Base-by-base conservation (phyloP, 2,797 vertebrate species). In the Alectoris magna region DNA sequence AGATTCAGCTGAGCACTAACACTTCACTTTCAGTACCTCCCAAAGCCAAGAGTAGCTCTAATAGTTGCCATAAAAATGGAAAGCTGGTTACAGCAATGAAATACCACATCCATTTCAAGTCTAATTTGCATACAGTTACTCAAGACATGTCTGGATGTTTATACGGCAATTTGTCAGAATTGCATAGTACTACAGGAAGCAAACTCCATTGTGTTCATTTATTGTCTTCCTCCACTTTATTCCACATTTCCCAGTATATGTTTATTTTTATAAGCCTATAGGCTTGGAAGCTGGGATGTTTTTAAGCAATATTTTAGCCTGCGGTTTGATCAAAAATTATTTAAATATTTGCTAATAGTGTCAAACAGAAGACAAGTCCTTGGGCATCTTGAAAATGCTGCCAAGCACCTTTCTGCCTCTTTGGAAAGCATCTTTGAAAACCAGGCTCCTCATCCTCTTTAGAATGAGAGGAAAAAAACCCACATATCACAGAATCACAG, bases 51-150 rank as follows among this genome's bases (percentile, higher is more conserved):
- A 72, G 14, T 22, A 41, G 11, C 41, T 79, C 60, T 80, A 68
- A 77, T 36, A 70, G 43, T 80, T 73, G n/a, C 74, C 41, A 73
- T 86, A 68, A 90, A 83, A 80, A 73, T 41, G 48, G 81, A 66
- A 83, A 88, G n/a, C 44, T 88, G 49, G 39, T 79, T 79, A 74
- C 29, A 76, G 56, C n/a, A 76, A 62, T 69, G 59, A 89, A 86
- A 86, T 83, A 72, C 14, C 41, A 48, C 31, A 48, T 69, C 43
- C 38, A 29, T 82, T 88, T 73, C 62, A 70, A 69, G n/a, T n/a
- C 38, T 84, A 58, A 70, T 38, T 51, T 81, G 46, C 34, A 55
- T 51, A 56, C n/a, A 59, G 59, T 68, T 83, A 64, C 2, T 0
- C 39, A 63, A 66, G 60, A 72, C 22, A 12, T 51, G 62, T 53